phyloP scores from a whole-genome alignment of 1,140 invertebrate genomes.

The Pogonognathellus flavescens region DNA sequence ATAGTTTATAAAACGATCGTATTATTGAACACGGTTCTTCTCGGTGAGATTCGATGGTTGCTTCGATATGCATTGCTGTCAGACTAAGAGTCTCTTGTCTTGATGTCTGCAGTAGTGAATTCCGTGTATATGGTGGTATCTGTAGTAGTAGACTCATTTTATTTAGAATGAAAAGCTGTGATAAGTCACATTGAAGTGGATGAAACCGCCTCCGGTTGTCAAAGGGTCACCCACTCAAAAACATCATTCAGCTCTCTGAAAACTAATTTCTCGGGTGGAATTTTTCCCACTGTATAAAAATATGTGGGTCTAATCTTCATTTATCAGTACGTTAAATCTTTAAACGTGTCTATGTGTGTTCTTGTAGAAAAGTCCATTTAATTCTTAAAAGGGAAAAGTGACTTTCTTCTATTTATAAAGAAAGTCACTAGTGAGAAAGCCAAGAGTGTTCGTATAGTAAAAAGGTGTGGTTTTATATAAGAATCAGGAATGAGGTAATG shows the following conservation, averaged over 20 bases:
- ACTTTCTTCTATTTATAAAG: too few species aligned
- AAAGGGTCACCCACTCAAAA: slow-evolving; percentile 3
- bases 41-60: not conserved
- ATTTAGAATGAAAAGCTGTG: not conserved
- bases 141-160: not conserved
- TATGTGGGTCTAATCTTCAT: not conserved
- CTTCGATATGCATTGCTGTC: not conserved
- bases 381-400: too few species aligned
- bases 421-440: too few species aligned
- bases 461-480: too few species aligned
- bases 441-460: too few species aligned
- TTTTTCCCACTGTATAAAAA: not conserved
- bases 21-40: not conserved
- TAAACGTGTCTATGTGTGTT: too few species aligned
- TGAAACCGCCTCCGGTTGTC: not conserved
- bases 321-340: too few species aligned
- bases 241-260: not conserved
- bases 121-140: not conserved
- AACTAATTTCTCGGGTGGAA: not conserved
- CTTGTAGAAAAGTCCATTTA: too few species aligned
- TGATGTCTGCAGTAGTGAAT: not conserved
- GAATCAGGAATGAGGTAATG: too few species aligned
- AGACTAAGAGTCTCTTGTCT: not conserved
- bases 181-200: not conserved
- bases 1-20: not conserved